Percentiles rank a stretch among this genome's conserved stretches.
Evolutionary conservation across 2,113 vertebrate species (phyloP).

Genomic region (Labeo catla): DNA sequence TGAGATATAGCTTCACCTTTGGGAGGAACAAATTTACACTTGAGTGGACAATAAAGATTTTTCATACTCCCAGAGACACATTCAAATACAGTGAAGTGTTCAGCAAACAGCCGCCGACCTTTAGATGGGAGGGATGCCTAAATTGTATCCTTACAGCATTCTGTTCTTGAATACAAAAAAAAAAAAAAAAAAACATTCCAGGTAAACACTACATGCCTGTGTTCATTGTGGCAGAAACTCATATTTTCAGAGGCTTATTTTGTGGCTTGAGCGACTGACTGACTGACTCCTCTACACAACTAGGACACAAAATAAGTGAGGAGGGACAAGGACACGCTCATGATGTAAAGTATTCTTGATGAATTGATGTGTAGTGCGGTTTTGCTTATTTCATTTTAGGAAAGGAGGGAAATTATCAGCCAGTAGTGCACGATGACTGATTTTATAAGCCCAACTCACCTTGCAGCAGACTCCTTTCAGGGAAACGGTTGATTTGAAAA

Average conservation of each 20-base stretch:
- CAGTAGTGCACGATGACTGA: conserved; percentile 30
- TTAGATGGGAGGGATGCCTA: background rate
- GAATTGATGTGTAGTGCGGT: conserved; percentile 60
- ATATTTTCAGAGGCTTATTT: conserved; percentile 65
- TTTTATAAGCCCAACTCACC: conserved; percentile 29
- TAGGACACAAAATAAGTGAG: conserved; percentile 64
- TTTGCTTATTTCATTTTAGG: conserved; percentile 66
- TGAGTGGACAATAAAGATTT: background rate
- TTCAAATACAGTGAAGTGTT: background rate
- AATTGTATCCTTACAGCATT: background rate
- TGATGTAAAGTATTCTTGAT: conserved; percentile 56
- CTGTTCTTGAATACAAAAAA: background rate
- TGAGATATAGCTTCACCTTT: background rate
- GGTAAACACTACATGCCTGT: conserved; percentile 68
- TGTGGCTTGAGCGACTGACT: conserved; percentile 58
- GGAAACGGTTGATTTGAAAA: conserved; percentile 52
- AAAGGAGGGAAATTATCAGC: conserved; percentile 62
- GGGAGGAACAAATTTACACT: background rate
- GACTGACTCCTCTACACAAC: conserved; percentile 4
- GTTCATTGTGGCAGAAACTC: conserved; percentile 69
- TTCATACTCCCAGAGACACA: background rate
- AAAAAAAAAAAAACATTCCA: background rate
- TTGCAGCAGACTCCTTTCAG: background rate
- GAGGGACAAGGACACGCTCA: conserved; percentile 47
- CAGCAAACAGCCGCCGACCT: background rate